Evolutionary conservation across 2,113 vertebrate genomes (phyloP), one percentile per base, ranked within the genome.

Genomic region (Blennius ocellaris): DNA sequence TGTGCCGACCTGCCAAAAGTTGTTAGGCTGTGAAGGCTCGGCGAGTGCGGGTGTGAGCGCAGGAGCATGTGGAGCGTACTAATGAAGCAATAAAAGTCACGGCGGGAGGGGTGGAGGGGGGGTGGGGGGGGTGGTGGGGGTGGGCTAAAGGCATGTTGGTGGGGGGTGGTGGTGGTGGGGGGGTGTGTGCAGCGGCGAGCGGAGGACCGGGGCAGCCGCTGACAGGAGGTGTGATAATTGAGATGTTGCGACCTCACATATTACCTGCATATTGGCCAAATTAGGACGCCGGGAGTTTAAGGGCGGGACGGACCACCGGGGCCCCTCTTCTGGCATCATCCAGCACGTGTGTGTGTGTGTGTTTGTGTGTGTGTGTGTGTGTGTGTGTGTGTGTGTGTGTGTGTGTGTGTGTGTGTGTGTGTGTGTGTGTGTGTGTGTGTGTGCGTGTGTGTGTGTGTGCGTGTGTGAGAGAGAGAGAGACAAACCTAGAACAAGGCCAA

Each of bases 81-180:
- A 97, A 97, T 97, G 95, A 97, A 96, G 96, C 94, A 97, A 97
- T 99, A 96, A 97, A 97, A 96, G 95, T 95, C 95, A 86, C 94
- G 78, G 84, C 90, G 73, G 96, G 96, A 92, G 94, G 93, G 90
- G 87, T 9, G 69, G 61, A 74, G 65, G 87, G 5, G 37, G 65
- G 57, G 62, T 67, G 78, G 76, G 21, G 21, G 21, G 21, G 21
- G 21, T 30, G 21, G n/a, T n/a, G n/a, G n/a, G 21, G 21, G 21
- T 30, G 4, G 4, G 21, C 55, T 80, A 78, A 44, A 64, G 73
- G 71, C 66, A 70, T 81, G 79, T 70, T 66, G 73, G 68, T 66
- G 21, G 21, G 21, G 21, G 21, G 21, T 2, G 21, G 21, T 30
- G 21, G 21, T 2, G 21, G 77, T 47, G 80, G 78, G 66, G 76